phyloP scores from a whole-genome alignment of 2,888 invertebrate genomes.

The Dynastes maya region DNA sequence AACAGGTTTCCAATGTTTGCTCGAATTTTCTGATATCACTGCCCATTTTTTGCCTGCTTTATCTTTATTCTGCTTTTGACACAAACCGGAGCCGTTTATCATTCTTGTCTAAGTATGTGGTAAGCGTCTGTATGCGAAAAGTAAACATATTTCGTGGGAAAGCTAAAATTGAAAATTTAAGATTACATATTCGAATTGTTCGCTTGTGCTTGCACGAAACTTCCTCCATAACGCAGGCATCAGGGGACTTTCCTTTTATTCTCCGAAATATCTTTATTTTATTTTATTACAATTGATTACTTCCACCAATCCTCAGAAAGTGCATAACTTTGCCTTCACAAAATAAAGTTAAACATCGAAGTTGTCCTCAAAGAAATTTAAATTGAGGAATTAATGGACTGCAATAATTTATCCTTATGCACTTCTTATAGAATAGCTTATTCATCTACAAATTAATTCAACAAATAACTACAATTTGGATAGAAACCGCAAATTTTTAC shows the following conservation, averaged over 20 bases:
- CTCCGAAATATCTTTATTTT: not conserved
- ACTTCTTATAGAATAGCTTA: no score
- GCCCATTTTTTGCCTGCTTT: slow-evolving; percentile 13
- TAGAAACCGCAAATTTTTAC: no score
- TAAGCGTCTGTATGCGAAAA: not conserved
- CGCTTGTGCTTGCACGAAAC: not conserved
- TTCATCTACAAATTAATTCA: no score
- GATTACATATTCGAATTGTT: not conserved
- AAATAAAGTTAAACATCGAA: no score
- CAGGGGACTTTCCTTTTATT: not conserved
- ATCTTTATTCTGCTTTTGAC: slow-evolving; percentile 41
- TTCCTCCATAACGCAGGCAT: not conserved
- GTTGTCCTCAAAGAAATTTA: no score
- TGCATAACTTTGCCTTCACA: no score
- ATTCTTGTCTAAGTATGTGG: not conserved
- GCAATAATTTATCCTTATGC: no score
- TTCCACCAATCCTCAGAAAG: no score
- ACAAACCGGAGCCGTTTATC: slow-evolving; percentile 18
- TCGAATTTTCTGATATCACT: slow-evolving; percentile 25
- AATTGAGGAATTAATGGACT: no score
- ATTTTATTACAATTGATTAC: not conserved
- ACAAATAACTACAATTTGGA: no score
- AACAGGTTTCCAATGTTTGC: slow-evolving; percentile 40
- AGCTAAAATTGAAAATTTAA: not conserved
- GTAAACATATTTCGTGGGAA: not conserved